Evolutionary conservation across 2,797 vertebrate species (phyloP), one percentile per base, ranked within the genome.

Genomic region (Syngnathus acus): DNA sequence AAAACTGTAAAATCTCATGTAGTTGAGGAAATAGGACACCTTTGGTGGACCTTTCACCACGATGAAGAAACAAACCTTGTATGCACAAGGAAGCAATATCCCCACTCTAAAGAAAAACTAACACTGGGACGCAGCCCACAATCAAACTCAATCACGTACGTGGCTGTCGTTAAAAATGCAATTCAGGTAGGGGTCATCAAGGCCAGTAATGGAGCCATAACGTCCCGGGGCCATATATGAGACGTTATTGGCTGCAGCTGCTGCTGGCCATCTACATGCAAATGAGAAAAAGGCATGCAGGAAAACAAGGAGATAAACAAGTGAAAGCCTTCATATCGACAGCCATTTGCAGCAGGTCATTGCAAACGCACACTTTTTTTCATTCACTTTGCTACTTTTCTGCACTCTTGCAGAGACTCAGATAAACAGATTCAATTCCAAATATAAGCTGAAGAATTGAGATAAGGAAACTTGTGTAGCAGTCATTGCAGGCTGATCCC

Each of bases 131-230:
- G 9, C n/a, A n/a, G 50, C n/a, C 50, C 50, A 51, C 50, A n/a
- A 21, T 53, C 50, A 53, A 53, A 53, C n/a, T 17, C 16, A 48
- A 48, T 54, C 51, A 23, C 51, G 11, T 10, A 23, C 13, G 21
- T 54, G 14, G 68, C 77, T 72, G 78, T 66, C 65, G 75, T 77
- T 77, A 74, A 63, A 73, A 85, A 87, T 87, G 86, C 82, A 78
- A 80, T 87, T 86, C 60, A 26, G 74, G 80, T 67, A 13, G 66
- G 76, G 72, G 80, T 79, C 76, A 77, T 78, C 64, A 66, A 70
- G 78, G 71, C 78, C 80, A 71, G 69, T 78, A 72, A 84, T 84
- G 72, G 75, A 88, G 78, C 64, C 81, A 80, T 85, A 78, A 87
- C 81, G 80, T 65, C 1, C 8, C 70, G 53, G 10, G 64, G 62